Evolutionary conservation across 1,140 invertebrate genomes (phyloP).

Genomic region (Cecropterus lyciades): DNA sequence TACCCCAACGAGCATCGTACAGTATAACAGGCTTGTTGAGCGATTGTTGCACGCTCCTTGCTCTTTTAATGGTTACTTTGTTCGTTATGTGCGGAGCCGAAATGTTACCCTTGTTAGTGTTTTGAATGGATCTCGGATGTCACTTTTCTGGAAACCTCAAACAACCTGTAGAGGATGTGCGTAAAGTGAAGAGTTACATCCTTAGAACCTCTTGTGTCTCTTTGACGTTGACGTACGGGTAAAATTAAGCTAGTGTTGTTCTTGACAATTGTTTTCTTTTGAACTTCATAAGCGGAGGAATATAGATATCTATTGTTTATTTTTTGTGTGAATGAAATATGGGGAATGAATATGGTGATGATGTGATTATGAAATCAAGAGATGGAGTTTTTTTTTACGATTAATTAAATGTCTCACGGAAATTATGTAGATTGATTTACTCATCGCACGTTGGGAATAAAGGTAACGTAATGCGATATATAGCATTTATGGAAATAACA

Average conservation of each 20-base stretch:
- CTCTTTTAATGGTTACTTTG: constrained; percentile 31
- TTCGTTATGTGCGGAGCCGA: constrained; percentile 15
- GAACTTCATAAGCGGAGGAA: no score
- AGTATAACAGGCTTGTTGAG: constrained; percentile 17
- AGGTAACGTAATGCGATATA: no score
- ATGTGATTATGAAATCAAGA: no score
- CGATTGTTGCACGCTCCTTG: constrained; percentile 25
- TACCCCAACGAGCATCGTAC: constrained; percentile 22
- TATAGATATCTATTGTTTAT: no score
- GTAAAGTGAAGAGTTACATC: neutral
- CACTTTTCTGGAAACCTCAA: constrained; percentile 14
- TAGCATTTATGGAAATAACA: no score
- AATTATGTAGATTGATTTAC: no score
- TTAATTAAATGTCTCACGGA: no score
- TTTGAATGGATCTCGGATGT: constrained; percentile 27
- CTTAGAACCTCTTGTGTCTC: neutral
- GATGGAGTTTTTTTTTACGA: no score
- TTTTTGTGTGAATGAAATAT: no score
- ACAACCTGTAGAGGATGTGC: constrained; percentile 14
- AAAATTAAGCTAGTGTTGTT: neutral
- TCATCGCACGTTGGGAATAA: no score
- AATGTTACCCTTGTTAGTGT: constrained; percentile 22
- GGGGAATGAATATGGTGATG: no score
- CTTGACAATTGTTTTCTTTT: no score
- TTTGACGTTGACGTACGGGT: neutral